These are phyloP conservation scores for Brassicogethes aeneus DNA, from an alignment of 2,888 invertebrate species.

Conservation along the genomic window DNA sequence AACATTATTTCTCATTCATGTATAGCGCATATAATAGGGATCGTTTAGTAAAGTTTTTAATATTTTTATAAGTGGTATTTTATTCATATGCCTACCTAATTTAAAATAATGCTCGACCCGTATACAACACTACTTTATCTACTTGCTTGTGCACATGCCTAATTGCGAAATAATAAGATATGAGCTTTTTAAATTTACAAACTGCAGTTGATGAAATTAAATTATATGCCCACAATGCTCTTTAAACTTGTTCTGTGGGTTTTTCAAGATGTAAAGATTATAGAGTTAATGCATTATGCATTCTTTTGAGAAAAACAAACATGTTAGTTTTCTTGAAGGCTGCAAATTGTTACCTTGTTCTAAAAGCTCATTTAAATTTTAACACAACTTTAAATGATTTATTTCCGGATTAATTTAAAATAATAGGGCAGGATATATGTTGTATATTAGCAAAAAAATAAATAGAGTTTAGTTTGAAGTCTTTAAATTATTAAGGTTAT, in stretches of 20 bases:
- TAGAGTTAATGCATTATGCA: background rate
- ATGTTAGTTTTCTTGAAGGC: background rate
- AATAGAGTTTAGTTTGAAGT: no score
- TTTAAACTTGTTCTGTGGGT: background rate
- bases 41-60: no score
- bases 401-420: no score
- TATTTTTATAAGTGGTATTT: background rate
- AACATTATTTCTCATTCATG: background rate
- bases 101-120: no score
- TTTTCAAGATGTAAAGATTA: background rate
- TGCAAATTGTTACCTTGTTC: background rate
- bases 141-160: background rate
- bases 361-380: no score
- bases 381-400: no score
- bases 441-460: no score
- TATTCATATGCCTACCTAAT: background rate
- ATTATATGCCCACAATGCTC: background rate
- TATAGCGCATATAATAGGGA: background rate
- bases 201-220: background rate
- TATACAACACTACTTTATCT: background rate
- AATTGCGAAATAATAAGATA: background rate
- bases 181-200: background rate
- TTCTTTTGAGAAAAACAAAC: background rate
- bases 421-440: no score
- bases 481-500: no score